Base-by-base conservation (phyloP, 2,888 invertebrate species). In the Eledone cirrhosa region DNA sequence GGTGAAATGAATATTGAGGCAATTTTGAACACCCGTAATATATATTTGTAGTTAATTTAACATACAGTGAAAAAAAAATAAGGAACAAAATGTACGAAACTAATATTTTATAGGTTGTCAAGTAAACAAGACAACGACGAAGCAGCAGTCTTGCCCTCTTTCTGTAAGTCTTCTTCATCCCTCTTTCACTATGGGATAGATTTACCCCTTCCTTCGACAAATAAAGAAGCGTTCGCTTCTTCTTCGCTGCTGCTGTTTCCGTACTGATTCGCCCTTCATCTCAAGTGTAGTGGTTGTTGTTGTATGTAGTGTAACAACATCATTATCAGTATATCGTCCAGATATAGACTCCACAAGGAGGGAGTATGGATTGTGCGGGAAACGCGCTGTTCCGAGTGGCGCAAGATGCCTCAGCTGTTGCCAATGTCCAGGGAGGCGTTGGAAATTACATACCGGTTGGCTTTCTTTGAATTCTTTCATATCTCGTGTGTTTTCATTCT, bases 401-500 rank as follows among this genome's bases (percentile, higher is more conserved):
- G n/a, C 74, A 78, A 59, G 78, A 65, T 59, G 78, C 78, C 33
- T 53, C 78, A 27, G 33, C 33, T 14, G 75, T 78, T 27, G 72
- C 78, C 48, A 65, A 72, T 11, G 78, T 72, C 33, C 78, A 78
- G 22, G 78, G 69, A 31, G 63, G 63, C 22, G 63, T 69, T 24
- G 53, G 48, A n/a, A 69, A 75, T 53, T 33, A 74, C 29, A 33
- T 74, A 24, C 78, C 78, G 78, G 78, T 78, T 75, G 48, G 78
- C 72, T 72, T 72, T 72, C 69, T 72, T 72, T 41, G 41, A 41
- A 41, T 41, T 72, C 22, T 19, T 72, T 41, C 5, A 2, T 4
- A 1, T 14, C 7, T 67, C 67, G 11, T 29, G 19, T 67, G 27
- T 24, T 67, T 14, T 31, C 33, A 19, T 72, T 33, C 72, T 72